Evolutionary conservation across 2,888 invertebrate genomes (phyloP), one percentile per base, ranked within the genome.

Genomic region (Dicyrtoma fusca): DNA sequence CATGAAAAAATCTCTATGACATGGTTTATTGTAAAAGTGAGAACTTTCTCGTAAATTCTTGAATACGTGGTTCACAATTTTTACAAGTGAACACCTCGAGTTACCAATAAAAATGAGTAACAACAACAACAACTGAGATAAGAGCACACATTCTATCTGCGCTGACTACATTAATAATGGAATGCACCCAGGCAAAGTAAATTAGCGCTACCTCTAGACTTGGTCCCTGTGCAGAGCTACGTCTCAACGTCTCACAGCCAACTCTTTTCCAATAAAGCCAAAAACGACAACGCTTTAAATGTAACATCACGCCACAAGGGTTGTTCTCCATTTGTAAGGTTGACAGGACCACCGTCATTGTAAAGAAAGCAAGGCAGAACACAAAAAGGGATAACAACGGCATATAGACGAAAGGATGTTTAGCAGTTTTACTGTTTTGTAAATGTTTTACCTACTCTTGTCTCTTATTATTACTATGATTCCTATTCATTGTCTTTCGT

Each of bases 401-500:
- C 13, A 53, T 53, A 19, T 19, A 55, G 19, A 55, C 19, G 23
- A n/a, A n/a, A n/a, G 21, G 23, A 55, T 55, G 2, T 55, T 5
- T 21, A 55, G 6, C 8, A 13, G 8, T 44, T 44, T 14, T 44
- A 13, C 14, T 44, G 45, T 44, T 44, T 8, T 44, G 14, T 44
- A 44, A 8, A 44, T 44, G 45, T 44, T 44, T 44, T 44, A 11
- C 14, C 14, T 62, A 11, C 11, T 14, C 14, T 11, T 21, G 55
- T 68, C 19, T 44, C 45, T 45, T n/a, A 51, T 65, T n/a, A 44
- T 8, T 21, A 44, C 55, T 23, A n/a, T n/a, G n/a, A n/a, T 66
- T 57, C 65, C 49, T 62, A 23, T 65, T 65, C 63, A 65, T 71
- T 72, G 59, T 61, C 59, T 59, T 59, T 51, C 19, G 26, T 19